Evolutionary conservation across 2,888 invertebrate species (phyloP), one percentile per base, ranked within the genome.

Genomic region (Drosophila antonietae): DNA sequence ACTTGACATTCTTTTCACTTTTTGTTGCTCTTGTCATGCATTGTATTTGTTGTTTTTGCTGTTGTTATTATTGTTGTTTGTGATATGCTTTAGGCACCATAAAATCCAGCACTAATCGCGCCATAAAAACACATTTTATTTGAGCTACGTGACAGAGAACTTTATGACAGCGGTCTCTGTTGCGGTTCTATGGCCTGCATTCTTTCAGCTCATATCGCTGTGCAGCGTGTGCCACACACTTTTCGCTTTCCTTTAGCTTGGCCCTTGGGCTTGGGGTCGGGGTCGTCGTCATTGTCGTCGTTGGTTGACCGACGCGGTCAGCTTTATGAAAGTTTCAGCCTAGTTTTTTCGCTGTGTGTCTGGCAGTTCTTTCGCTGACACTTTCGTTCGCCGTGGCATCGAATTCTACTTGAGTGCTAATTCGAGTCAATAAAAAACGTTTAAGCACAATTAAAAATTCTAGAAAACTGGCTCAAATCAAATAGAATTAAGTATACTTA

Each of bases 1-100:
- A 85, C 86, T 88, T 85, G 88, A 88, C 88, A 88, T 88, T 85
- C 88, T 85, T 85, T 88, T 85, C 88, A 84, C 84, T 88, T 84
- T 84, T 83, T 69, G 70, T 60, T 62, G 68, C 28, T 57, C 46
- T 46, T 58, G 39, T 33, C 33, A 41, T 41, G 47, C 51, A 41
- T 39, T 67, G 68, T 52, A 65, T 65, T 52, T 59, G 68, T 69
- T 68, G 72, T 61, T 66, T 64, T 55, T 58, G 69, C 65, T 68
- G 73, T 67, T 69, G 39, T 4, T 67, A 39, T 41, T 67, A 62
- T 56, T 59, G 68, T 66, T 68, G 73, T 67, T 72, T 71, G 58
- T 80, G 86, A 80, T 86, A 85, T 73, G 88, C 78, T 88, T 83
- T 75, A 62, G 75, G 84, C 78, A 68, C 57, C 68, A 75, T 78